Base-by-base conservation (phyloP, 2,888 invertebrate genomes). In the Odontocolon sp. region DNA sequence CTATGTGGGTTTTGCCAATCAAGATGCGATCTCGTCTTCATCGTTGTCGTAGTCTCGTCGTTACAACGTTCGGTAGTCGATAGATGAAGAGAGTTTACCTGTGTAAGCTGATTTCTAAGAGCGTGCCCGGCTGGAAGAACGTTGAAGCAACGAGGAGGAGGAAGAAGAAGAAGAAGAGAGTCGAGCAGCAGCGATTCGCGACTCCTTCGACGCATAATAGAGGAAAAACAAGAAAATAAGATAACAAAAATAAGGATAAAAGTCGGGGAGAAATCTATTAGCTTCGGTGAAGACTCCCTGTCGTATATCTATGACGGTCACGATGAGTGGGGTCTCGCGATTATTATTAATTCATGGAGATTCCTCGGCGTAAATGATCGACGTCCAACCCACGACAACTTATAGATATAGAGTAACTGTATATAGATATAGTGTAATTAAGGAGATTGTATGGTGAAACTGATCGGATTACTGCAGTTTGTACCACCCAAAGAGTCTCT, bases 1-100 rank as follows among this genome's bases (percentile, higher is more conserved):
- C 75, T 61, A 80, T 79, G 80, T 81, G 71, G 79, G 74, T 82
- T 84, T 82, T 79, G 68, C 81, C 80, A 81, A 84, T 84, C 82
- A 79, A 84, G 83, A 84, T 84, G 40, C 77, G 79, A 82, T 81
- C 79, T 72, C 28, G 52, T 50, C 57, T 38, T 40, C 66, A 45
- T 42, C n/a, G 56, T 54, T 47, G 57, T 57, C 71, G 56, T 64
- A 31, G 47, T 75, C 70, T 59, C 56, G 38, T 54, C 63, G 74
- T 64, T 50, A 36, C 23, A 23, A 33, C 57, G 59, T 31, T 66
- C 45, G 40, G 56, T 56, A 40, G 77, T 73, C 68, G 68, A 61
- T 64, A 68, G 68, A 50, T 67, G 52, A 31, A 45, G 14, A 23
- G 47, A 31, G 18, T 21, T n/a, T 40, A 40, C 33, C 33, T 18